Evolutionary conservation across 2,888 invertebrate species (phyloP), one percentile per base, ranked within the genome.

Genomic region (Pantelozetes paolii): DNA sequence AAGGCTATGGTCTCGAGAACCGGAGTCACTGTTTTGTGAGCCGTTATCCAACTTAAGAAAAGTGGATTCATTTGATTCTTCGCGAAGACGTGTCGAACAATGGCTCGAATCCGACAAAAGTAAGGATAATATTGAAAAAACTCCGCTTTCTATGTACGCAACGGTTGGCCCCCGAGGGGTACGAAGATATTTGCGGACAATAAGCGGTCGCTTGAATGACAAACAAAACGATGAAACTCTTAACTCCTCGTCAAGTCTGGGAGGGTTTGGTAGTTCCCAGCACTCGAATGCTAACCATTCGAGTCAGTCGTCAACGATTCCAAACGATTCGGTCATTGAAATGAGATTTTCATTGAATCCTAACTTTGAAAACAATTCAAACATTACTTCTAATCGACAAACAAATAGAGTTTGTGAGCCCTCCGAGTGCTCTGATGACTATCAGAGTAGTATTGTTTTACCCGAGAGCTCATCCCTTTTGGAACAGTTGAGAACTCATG

Each of bases 401-500:
- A 40, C 30, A 18, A 26, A 30, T 13, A 30, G 15, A 2, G 23
- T 5, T 57, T 57, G 54, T 20, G 42, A 48, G 57, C 18, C 42
- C 18, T 71, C 64, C 18, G 54, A 59, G 59, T 28, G 3, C 23
- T 57, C 64, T 9, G 67, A 69, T 45, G 48, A 67, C 26, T 26
- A 26, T 18, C 67, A 59, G 0, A 74, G 62, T 30, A 50, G 23
- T 45, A 71, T 74, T n/a, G 40, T 54, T 28, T n/a, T 75, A n/a
- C 71, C 72, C 23, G 76, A 76, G 62, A 75, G 57, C 23, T 74
- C 74, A 11, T 77, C 78, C 30, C 74, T 78, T 26, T 62, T 78
- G 23, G 78, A 78, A 71, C 78, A 78, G 32, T 69, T 78, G 28
- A 75, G 77, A 72, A 78, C 77, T 59, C 76, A 77, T 48, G 78